Evolutionary conservation across 2,113 vertebrate genomes (phyloP), one percentile per base, ranked within the genome.

Genomic region (Dipodomys stephensi): DNA sequence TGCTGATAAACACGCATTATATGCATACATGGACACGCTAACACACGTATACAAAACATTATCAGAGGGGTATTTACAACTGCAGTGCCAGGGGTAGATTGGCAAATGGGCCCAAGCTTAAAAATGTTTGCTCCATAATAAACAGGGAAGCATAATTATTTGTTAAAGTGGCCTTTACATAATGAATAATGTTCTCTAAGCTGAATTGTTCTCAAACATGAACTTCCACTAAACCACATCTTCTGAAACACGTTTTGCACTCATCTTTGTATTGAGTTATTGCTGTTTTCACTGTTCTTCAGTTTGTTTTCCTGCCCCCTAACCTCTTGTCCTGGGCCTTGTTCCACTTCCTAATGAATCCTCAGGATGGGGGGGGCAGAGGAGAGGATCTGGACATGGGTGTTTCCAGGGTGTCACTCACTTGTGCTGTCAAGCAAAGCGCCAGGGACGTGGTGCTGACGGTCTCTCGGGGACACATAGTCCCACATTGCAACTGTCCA

Each of bases 71-170:
- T 27, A 22, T 49, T 67, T 74, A 68, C 44, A 68, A 64, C 86
- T 39, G 39, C 39, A 39, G 39, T 39, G 39, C 39, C 39, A 39
- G 65, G 15, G 49, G 22, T 35, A 78, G 81, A 73, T 39, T 88
- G 53, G 64, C 27, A 69, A 93, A 77, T 82, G 60, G 28, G 53
- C 22, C 79, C 74, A 72, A 85, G 53, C 77, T 81, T 67, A 46
- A 91, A 83, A 91, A 83, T 27, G 8, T 85, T 77, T 81, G 64
- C 87, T 85, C 71, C 71, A 60, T 80, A 83, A 49, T 78, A 62
- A 92, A 84, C 18, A 83, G 68, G 78, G 64, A 39, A 49, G 46
- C 53, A 72, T 78, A 82, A 62, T 64, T 81, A 93, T 80, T 88
- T 12, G 53, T 65, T 76, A 67, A 71, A 69, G 46, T 81, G 64